Conservation (phyloP, 2,888 invertebrate species). For the Drosophila longiperda region DNA sequence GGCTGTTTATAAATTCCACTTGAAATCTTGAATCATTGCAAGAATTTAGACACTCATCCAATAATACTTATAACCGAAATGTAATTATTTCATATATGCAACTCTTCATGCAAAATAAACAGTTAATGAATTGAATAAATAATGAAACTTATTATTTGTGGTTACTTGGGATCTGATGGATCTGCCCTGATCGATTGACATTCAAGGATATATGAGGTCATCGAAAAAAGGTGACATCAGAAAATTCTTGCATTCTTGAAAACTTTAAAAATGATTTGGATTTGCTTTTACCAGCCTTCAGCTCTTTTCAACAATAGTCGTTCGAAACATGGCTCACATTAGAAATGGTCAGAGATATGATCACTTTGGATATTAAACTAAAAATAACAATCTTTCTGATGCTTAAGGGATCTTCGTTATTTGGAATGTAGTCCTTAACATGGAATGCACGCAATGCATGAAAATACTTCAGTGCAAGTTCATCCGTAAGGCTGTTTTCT, state of each 20-base stretch:
- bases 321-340: neutral
- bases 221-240: neutral
- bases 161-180: neutral
- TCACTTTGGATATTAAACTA: neutral
- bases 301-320: neutral
- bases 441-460: neutral
- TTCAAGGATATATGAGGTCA: neutral
- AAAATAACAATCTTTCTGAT: neutral
- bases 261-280: neutral
- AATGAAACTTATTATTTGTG: constrained; percentile 4
- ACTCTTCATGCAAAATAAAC: constrained; percentile 33
- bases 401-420: neutral
- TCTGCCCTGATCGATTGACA: neutral
- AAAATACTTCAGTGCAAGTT: neutral
- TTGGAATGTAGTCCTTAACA: neutral
- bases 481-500: neutral
- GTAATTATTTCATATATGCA: constrained; percentile 41
- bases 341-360: neutral
- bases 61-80: constrained; percentile 37
- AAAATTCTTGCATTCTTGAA: neutral
- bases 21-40: constrained; percentile 14
- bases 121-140: constrained; percentile 47
- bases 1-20: constrained; percentile 21
- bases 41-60: constrained; percentile 35
- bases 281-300: neutral